These are phyloP conservation scores for Hirtodrosophila trivittata DNA, from an alignment of 2,888 invertebrate genomes.

Conservation along the genomic window DNA sequence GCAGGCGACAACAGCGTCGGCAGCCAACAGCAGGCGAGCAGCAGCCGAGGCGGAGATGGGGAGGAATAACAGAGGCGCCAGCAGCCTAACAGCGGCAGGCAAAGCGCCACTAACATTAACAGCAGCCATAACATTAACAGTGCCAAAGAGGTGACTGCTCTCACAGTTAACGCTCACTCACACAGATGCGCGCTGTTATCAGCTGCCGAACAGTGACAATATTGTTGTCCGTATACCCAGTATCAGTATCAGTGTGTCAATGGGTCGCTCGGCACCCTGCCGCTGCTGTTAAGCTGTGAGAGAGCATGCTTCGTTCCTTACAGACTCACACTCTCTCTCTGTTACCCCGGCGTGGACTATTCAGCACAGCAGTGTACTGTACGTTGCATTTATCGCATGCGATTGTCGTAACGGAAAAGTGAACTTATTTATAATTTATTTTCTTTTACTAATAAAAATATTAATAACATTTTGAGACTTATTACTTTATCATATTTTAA, in stretches of 20 bases:
- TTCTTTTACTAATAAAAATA: too few species aligned
- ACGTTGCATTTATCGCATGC: constrained; percentile 41
- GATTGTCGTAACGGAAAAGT: too few species aligned
- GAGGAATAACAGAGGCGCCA: constrained; percentile 43
- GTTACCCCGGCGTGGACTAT: constrained; percentile 29
- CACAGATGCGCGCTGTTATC: constrained; percentile 62
- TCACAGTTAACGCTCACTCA: constrained; percentile 35
- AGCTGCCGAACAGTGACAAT: constrained; percentile 32
- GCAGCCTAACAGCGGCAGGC: constrained; percentile 39
- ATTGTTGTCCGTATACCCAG: constrained; percentile 29
- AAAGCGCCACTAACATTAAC: constrained; percentile 18
- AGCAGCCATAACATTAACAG: constrained; percentile 41
- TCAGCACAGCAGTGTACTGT: constrained; percentile 23
- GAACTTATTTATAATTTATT: too few species aligned
- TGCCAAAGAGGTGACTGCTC: constrained; percentile 10
- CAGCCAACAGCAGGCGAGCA: constrained; percentile 40
- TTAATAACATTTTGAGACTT: too few species aligned
- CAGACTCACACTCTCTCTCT: constrained; percentile 19
- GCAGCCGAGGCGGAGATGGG: constrained; percentile 25
- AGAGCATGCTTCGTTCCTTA: constrained; percentile 38
- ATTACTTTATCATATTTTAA: too few species aligned
- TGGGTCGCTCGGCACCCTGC: constrained; percentile 60
- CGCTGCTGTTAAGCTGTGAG: constrained; percentile 37
- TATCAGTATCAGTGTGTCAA: constrained; percentile 71
- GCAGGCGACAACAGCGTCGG: constrained; percentile 37